Evolutionary conservation across 92 coral and sea anemone genomes (phyloP).

Genomic region (Virgularia gustaviana): DNA sequence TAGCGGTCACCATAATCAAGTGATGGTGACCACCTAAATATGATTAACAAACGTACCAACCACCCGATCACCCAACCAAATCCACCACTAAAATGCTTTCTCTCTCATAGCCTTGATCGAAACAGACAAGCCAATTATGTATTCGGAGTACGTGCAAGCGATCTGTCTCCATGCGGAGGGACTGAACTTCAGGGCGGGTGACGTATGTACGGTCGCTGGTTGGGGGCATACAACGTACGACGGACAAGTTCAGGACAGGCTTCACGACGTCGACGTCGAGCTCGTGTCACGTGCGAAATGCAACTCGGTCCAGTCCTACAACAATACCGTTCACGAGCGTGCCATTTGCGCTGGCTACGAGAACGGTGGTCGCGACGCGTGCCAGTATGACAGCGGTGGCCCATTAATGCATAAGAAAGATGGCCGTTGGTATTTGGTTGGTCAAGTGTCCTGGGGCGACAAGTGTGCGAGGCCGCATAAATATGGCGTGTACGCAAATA

Average conservation of each 20-base stretch:
- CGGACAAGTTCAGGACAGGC: constrained; percentile 62
- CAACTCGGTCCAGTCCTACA: constrained; percentile 65
- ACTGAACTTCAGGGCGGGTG: constrained; percentile 56
- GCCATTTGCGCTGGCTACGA: constrained; percentile 92
- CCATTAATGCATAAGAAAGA: constrained; percentile 67
- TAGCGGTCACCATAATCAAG: too few relatives aligned
- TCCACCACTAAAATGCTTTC: background rate
- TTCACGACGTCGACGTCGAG: constrained; percentile 72
- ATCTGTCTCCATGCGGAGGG: constrained; percentile 63
- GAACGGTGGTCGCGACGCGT: constrained; percentile 83
- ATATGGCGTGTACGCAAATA: constrained; percentile 90
- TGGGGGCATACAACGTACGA: constrained; percentile 76
- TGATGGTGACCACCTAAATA: too few relatives aligned
- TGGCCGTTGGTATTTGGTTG: constrained; percentile 74
- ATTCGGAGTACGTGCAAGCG: constrained; percentile 53
- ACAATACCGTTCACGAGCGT: constrained; percentile 75
- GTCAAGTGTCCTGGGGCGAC: constrained; percentile 91
- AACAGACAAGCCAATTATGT: constrained; percentile 45
- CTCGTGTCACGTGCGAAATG: constrained; percentile 73
- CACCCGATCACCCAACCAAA: too few relatives aligned
- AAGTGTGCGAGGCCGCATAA: constrained; percentile 85
- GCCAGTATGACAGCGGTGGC: constrained; percentile 96
- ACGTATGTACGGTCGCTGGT: constrained; percentile 68
- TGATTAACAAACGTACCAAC: too few relatives aligned
- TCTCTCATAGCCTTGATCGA: constrained; percentile 70